These are phyloP conservation scores for Monarcha castaneiventris DNA, from an alignment of 2,113 vertebrate species.

Conservation along the genomic window DNA sequence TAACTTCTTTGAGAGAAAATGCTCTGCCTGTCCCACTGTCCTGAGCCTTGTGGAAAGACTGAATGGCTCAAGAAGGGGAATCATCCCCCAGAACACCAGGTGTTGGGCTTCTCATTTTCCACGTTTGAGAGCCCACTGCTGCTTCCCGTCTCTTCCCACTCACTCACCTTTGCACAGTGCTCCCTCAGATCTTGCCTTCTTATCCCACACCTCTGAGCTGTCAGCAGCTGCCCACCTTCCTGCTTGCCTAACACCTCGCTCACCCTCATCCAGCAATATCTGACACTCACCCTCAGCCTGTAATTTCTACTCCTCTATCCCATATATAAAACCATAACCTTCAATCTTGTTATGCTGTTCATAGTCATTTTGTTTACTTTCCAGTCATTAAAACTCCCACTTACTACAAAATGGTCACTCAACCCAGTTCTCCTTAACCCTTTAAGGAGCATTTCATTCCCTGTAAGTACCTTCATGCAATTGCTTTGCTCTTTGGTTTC, in stretches of 20 bases:
- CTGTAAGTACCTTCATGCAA: background rate
- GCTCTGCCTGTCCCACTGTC: background rate
- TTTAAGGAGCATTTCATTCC: background rate
- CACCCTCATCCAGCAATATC: background rate
- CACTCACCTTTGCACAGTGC: background rate
- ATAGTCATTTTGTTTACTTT: conserved; percentile 17
- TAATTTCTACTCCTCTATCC: conserved; percentile 14
- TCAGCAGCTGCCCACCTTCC: conserved; percentile 43
- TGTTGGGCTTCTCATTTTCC: background rate
- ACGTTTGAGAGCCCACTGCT: background rate
- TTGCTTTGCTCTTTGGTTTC: background rate
- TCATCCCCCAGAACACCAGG: background rate
- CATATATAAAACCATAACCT: conserved; percentile 44
- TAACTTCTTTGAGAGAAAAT: background rate
- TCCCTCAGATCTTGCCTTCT: background rate
- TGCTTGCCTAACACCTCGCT: background rate
- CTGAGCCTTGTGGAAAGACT: background rate
- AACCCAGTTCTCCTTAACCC: background rate
- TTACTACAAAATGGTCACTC: background rate
- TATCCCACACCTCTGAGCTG: conserved; percentile 7
- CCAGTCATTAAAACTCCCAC: conserved; percentile 50
- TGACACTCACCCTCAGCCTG: conserved; percentile 22
- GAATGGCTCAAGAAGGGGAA: background rate
- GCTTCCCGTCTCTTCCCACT: background rate
- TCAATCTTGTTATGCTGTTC: conserved; percentile 5